A percentile compares a stretch with the other conserved stretches of the same genome.
phyloP scores from a whole-genome alignment of 2,113 vertebrate genomes.

The Gallinago undulata region DNA sequence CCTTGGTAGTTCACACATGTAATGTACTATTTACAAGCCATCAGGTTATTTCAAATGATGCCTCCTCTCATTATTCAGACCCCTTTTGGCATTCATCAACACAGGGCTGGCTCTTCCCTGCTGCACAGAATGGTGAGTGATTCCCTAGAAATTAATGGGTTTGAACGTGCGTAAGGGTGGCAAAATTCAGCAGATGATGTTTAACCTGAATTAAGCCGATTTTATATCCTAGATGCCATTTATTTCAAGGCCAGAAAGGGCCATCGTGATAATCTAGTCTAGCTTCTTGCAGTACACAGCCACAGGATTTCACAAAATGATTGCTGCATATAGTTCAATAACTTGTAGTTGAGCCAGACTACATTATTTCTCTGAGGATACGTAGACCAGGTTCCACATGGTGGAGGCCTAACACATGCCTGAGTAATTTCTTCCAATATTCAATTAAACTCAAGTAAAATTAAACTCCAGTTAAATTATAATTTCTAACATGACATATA shows the following conservation, averaged over 20 bases:
- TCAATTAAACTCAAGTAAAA: not conserved
- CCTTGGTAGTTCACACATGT: not conserved
- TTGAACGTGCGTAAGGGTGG: not conserved
- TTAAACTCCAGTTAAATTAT: not conserved
- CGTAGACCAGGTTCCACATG: not conserved
- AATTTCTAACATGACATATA: not conserved
- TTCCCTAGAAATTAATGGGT: not conserved
- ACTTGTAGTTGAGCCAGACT: not conserved
- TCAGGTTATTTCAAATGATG: not conserved
- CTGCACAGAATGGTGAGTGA: not conserved
- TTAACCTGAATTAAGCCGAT: not conserved
- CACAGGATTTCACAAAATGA: not conserved
- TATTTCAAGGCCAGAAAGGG: not conserved
- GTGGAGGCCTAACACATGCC: not conserved
- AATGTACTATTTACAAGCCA: not conserved
- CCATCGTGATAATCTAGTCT: not conserved
- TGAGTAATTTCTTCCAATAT: not conserved
- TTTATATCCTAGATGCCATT: not conserved
- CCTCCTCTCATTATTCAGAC: not conserved
- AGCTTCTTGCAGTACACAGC: not conserved
- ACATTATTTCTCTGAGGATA: not conserved
- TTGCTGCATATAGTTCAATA: not conserved
- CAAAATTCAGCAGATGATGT: not conserved
- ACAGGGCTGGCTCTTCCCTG: not conserved
- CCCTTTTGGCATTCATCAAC: not conserved